A percentile compares a stretch with the other conserved stretches of the same genome.
These are phyloP conservation scores for Lagria hirta DNA, from an alignment of 2,888 invertebrate genomes.

Conservation along the genomic window DNA sequence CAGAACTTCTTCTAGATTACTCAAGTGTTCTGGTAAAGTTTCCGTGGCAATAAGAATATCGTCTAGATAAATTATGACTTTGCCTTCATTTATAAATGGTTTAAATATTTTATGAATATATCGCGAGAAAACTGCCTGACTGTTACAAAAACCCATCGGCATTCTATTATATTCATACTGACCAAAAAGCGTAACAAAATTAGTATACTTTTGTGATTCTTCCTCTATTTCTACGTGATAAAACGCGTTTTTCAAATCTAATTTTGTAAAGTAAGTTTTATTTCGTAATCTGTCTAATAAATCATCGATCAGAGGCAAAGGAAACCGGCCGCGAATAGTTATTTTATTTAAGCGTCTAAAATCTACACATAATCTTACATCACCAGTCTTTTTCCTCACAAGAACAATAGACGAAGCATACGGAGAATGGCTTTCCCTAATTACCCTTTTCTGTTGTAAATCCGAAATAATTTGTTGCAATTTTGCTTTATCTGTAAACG, in stretches of 20 bases:
- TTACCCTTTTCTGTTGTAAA: conserved; percentile 26
- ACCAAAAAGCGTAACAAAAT: conserved; percentile 39
- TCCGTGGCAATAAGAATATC: conserved; percentile 32
- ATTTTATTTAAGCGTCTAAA: conserved; percentile 36
- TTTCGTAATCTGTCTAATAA: conserved; percentile 35
- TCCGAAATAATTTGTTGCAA: conserved; percentile 28
- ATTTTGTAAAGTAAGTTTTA: conserved; percentile 35
- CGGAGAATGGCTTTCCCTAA: conserved; percentile 40
- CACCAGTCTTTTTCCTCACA: conserved; percentile 32
- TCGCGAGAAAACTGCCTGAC: conserved; percentile 31
- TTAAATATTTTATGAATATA: conserved; percentile 31
- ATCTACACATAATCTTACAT: conserved; percentile 37
- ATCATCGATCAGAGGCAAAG: conserved; percentile 37
- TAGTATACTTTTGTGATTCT: conserved; percentile 37
- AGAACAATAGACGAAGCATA: conserved; percentile 33
- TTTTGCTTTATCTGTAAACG: conserved; percentile 24
- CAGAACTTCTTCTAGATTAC: conserved; percentile 28
- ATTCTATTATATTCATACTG: conserved; percentile 41
- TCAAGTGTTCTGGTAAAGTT: conserved; percentile 27
- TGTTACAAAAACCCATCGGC: conserved; percentile 40
- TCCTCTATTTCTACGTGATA: conserved; percentile 36
- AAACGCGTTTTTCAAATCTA: conserved; percentile 42
- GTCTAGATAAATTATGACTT: conserved; percentile 32
- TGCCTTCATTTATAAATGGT: conserved; percentile 21
- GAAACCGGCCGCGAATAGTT: conserved; percentile 33